A percentile compares a stretch with the other conserved stretches of the same genome.
Conservation (phyloP, 2,797 vertebrate genomes). For the Myotis myotis region DNA sequence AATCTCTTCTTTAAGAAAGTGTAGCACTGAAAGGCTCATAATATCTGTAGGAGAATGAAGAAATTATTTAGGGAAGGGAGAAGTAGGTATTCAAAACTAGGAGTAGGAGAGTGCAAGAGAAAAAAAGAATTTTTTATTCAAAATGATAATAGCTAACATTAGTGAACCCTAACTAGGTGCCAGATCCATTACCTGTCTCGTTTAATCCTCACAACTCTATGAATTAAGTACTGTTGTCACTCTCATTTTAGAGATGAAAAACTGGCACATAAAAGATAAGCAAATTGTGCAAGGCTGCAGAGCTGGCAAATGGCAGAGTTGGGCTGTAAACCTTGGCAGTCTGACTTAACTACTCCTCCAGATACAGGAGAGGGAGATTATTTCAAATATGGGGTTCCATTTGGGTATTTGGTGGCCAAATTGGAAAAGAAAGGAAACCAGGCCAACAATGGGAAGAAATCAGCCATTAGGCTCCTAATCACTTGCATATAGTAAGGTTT, state of each 20-base stretch:
- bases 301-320: not conserved
- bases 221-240: not conserved
- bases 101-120: not conserved
- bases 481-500: not conserved
- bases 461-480: not conserved
- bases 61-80: constrained; percentile 23
- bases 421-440: not conserved
- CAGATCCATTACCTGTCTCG: not conserved
- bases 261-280: not conserved
- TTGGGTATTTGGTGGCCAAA: not conserved
- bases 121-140: constrained; percentile 18
- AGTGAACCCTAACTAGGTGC: not conserved
- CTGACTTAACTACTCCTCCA: not conserved
- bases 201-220: not conserved
- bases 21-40: not conserved
- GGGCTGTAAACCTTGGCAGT: not conserved
- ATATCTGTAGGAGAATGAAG: not conserved
- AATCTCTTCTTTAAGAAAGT: constrained; percentile 45
- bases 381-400: not conserved
- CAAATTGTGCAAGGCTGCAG: not conserved
- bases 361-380: not conserved
- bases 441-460: not conserved
- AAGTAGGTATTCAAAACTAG: not conserved
- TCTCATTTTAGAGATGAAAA: constrained; percentile 58
- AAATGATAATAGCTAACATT: not conserved